These are phyloP conservation scores for Adineta ricciae DNA, from an alignment of 2,888 invertebrate species.

Conservation along the genomic window DNA sequence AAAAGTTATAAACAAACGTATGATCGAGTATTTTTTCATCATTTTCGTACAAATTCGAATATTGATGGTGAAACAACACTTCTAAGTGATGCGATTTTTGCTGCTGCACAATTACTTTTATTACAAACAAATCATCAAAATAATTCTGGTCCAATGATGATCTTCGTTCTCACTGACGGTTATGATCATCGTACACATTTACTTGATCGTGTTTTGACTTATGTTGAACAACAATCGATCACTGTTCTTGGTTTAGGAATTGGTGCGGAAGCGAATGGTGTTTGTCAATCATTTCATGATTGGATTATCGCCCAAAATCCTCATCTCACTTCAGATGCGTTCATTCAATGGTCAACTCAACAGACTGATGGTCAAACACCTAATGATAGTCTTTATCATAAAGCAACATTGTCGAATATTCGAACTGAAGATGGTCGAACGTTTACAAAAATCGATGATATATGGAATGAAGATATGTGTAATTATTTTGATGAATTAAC, in stretches of 20 bases:
- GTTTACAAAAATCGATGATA: neutral
- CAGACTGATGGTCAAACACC: neutral
- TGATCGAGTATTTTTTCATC: neutral
- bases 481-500: neutral
- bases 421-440: neutral
- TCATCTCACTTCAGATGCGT: neutral
- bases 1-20: slow-evolving; percentile 4
- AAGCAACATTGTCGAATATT: neutral
- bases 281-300: neutral
- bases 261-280: neutral
- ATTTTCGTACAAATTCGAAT: neutral
- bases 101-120: neutral
- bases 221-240: neutral
- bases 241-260: neutral
- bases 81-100: neutral
- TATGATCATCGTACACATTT: neutral
- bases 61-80: neutral
- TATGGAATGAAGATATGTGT: neutral
- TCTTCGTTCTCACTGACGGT: neutral
- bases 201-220: neutral
- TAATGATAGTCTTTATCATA: neutral
- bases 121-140: neutral
- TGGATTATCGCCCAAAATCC: slow-evolving; percentile 8
- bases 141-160: slow-evolving; percentile 3
- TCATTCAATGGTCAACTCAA: neutral